These are phyloP conservation scores for Notocelia uddmanniana DNA, from an alignment of 2,888 invertebrate genomes.

Conservation along the genomic window DNA sequence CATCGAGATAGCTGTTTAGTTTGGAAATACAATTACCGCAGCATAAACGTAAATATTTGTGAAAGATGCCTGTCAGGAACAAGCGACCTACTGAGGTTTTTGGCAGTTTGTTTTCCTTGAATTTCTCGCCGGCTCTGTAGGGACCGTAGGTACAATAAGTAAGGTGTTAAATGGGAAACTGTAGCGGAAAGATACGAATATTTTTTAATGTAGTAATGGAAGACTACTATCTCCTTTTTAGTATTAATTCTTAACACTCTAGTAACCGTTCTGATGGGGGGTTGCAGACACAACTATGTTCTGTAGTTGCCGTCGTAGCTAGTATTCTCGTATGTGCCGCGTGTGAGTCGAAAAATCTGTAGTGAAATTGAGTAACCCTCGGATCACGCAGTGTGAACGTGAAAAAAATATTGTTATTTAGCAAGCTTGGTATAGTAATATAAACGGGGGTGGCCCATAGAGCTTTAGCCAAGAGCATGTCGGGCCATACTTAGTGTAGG, in stretches of 20 bases:
- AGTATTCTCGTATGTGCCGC: too few relatives aligned
- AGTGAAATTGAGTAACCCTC: too few relatives aligned
- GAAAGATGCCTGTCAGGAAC: slow-evolving; percentile 47
- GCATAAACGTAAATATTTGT: slow-evolving; percentile 58
- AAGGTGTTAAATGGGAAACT: background rate
- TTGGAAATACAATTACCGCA: slow-evolving; percentile 64
- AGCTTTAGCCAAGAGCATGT: too few relatives aligned
- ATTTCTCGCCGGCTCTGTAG: slow-evolving; percentile 44
- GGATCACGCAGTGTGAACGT: too few relatives aligned
- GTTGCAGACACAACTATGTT: too few relatives aligned
- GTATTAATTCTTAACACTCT: background rate
- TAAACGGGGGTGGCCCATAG: too few relatives aligned
- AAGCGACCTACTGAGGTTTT: slow-evolving; percentile 46
- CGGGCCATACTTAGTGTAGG: too few relatives aligned
- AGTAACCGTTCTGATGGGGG: too few relatives aligned
- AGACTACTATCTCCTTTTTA: background rate
- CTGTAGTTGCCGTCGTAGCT: too few relatives aligned
- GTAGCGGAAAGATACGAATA: slow-evolving; percentile 5
- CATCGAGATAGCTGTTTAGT: slow-evolving; percentile 52
- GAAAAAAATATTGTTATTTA: too few relatives aligned
- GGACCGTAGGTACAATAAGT: background rate
- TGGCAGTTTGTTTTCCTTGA: slow-evolving; percentile 52
- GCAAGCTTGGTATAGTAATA: too few relatives aligned
- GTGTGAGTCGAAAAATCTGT: too few relatives aligned
- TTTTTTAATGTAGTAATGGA: background rate